A percentile compares a stretch with the other conserved stretches of the same genome.
phyloP scores from a whole-genome alignment of 2,888 invertebrate species.

The Ectemnius lituratus region DNA sequence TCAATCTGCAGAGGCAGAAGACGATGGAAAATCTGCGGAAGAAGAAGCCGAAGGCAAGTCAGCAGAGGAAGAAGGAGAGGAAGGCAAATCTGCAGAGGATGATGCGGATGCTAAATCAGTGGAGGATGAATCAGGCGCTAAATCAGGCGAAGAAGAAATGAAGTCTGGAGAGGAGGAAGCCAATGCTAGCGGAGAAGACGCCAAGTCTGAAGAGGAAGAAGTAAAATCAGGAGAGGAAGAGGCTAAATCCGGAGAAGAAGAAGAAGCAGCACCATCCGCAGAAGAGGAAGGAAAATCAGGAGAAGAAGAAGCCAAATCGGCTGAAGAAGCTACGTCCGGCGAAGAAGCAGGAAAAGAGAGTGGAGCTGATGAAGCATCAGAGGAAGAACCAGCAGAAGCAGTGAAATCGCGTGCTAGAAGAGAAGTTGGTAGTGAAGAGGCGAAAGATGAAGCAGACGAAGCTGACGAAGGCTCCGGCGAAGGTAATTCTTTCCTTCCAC shows the following conservation, averaged over 20 bases:
- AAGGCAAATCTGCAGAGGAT: constrained; percentile 37
- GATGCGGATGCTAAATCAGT: neutral
- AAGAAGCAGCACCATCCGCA: constrained; percentile 28
- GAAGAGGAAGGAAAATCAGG: constrained; percentile 38
- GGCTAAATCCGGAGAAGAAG: constrained; percentile 35
- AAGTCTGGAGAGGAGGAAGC: constrained; percentile 19
- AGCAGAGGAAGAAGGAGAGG: constrained; percentile 40
- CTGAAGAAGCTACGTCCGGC: constrained; percentile 41
- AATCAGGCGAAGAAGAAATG: constrained; percentile 41
- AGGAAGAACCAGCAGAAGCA: constrained; percentile 39
- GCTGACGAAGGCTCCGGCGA: constrained; percentile 47
- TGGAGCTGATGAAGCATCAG: constrained; percentile 34
- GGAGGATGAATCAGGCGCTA: constrained; percentile 23
- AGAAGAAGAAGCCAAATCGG: constrained; percentile 52
- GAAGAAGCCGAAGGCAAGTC: constrained; percentile 31
- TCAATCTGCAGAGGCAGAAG: constrained; percentile 18
- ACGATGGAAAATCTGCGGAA: constrained; percentile 37
- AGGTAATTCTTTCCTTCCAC: constrained; percentile 32
- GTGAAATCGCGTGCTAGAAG: constrained; percentile 41
- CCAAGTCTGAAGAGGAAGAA: constrained; percentile 47
- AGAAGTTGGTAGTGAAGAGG: constrained; percentile 30
- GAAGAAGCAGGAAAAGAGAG: constrained; percentile 29
- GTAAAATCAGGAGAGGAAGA: constrained; percentile 18
- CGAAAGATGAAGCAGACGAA: constrained; percentile 28
- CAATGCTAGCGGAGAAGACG: constrained; percentile 31